A percentile compares a stretch with the other conserved stretches of the same genome.
Conservation (phyloP, 2,888 invertebrate genomes). For the Epirrhoe alternata region DNA sequence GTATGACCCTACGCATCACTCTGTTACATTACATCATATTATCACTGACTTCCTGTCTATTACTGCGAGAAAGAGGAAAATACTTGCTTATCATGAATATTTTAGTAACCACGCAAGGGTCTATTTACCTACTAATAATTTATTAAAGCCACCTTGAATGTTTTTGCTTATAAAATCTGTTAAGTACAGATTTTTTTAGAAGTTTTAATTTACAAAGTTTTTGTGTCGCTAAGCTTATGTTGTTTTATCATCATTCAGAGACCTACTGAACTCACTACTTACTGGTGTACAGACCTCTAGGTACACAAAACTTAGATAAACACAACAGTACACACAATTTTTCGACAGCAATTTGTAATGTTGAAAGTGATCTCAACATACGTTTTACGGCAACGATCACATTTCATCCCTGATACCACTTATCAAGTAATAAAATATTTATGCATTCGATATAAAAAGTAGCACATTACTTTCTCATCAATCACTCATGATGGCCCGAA, state of each 20-base stretch:
- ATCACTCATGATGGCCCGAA: constrained; percentile 44
- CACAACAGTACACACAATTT: no score
- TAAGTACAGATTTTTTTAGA: not conserved
- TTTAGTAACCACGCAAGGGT: constrained; percentile 47
- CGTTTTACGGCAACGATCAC: constrained; percentile 2
- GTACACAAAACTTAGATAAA: no score
- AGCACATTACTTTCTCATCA: constrained; percentile 41
- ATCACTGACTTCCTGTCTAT: not conserved
- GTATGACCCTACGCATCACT: no score
- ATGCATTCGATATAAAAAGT: constrained; percentile 36
- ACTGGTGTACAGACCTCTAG: no score
- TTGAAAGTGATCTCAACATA: no score
- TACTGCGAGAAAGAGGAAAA: constrained; percentile 41
- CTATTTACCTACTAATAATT: constrained; percentile 48
- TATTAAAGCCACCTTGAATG: constrained; percentile 35
- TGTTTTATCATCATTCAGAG: no score
- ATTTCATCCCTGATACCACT: constrained; percentile 21
- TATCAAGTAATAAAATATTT: constrained; percentile 41
- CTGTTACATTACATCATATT: not conserved
- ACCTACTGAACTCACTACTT: no score
- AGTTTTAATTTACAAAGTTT: not conserved
- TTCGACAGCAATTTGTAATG: no score
- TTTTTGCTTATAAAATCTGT: no score
- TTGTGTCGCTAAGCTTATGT: no score
- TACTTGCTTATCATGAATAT: constrained; percentile 50